These are phyloP conservation scores for Aleiodes testaceus DNA, from an alignment of 2,888 invertebrate species.

Conservation along the genomic window DNA sequence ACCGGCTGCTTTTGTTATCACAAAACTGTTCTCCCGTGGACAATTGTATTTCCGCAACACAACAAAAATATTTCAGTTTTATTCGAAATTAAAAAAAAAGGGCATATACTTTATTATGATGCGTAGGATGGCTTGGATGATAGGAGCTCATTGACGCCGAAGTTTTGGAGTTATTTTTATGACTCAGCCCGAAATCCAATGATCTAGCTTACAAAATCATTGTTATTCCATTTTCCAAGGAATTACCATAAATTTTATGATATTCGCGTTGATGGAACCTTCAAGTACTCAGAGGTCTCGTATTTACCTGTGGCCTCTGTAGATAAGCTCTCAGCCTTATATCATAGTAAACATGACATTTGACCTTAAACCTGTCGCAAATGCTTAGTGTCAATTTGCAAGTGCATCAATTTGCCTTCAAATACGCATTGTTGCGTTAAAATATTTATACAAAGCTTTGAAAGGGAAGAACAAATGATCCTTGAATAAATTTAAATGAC, in stretches of 20 bases:
- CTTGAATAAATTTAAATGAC: too few species aligned
- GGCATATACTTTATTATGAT: neutral
- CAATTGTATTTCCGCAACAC: conserved; percentile 17
- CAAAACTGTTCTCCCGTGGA: neutral
- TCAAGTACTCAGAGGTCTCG: neutral
- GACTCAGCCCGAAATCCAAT: neutral
- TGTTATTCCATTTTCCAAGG: too few species aligned
- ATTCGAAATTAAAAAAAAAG: conserved; percentile 1
- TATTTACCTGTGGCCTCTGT: conserved; percentile 3
- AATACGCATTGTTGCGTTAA: too few species aligned
- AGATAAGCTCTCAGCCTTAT: conserved; percentile 24
- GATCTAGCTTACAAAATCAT: too few species aligned
- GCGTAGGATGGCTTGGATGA: conserved; percentile 29
- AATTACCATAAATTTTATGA: too few species aligned
- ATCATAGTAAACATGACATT: neutral
- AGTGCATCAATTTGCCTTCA: neutral
- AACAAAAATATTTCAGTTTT: conserved; percentile 2
- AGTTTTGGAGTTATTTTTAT: neutral
- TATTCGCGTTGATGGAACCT: neutral
- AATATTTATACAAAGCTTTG: too few species aligned
- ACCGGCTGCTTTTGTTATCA: conserved; percentile 25
- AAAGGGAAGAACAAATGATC: too few species aligned
- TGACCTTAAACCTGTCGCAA: conserved; percentile 1
- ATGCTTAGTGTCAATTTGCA: conserved; percentile 13
- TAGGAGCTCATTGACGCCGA: conserved; percentile 38